Evolutionary conservation across 2,888 invertebrate genomes (phyloP).

Genomic region (Apamea monoglypha): DNA sequence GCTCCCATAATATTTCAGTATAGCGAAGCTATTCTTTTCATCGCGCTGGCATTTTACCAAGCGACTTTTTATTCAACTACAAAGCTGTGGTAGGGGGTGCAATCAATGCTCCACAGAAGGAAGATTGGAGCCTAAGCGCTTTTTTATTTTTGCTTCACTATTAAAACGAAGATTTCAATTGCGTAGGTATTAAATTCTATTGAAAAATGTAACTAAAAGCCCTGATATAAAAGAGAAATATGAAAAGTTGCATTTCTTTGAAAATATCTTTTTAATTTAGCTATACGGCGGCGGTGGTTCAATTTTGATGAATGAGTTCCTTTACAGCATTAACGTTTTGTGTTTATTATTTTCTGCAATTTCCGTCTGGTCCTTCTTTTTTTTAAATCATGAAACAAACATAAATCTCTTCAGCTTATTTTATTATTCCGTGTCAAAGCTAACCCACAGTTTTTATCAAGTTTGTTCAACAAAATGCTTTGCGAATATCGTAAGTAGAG

Average conservation of each 20-base stretch:
- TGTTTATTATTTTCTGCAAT: constrained; percentile 50
- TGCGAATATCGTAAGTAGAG: constrained; percentile 67
- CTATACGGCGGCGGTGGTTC: constrained; percentile 23
- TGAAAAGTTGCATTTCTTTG: constrained; percentile 46
- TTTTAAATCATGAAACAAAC: constrained; percentile 32
- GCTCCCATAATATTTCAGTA: constrained; percentile 81
- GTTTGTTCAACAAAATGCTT: constrained; percentile 62
- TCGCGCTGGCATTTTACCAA: constrained; percentile 87
- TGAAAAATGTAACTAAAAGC: constrained; percentile 66
- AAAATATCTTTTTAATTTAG: constrained; percentile 42
- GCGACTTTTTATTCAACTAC: constrained; percentile 86
- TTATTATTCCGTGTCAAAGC: constrained; percentile 49
- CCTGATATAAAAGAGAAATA: constrained; percentile 38
- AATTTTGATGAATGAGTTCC: constrained; percentile 53
- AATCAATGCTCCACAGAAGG: constrained; percentile 85
- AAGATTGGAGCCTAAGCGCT: constrained; percentile 79
- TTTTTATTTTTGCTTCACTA: constrained; percentile 79
- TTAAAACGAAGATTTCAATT: constrained; percentile 79
- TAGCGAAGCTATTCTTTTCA: constrained; percentile 84
- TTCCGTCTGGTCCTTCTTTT: constrained; percentile 33
- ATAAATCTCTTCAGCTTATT: constrained; percentile 54
- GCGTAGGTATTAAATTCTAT: constrained; percentile 75
- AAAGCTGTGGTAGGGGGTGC: constrained; percentile 81
- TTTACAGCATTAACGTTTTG: constrained; percentile 45
- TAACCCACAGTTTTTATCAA: constrained; percentile 41